Evolutionary conservation across 2,113 vertebrate genomes (phyloP), one percentile per base, ranked within the genome.

Genomic region (Eurypyga helias): DNA sequence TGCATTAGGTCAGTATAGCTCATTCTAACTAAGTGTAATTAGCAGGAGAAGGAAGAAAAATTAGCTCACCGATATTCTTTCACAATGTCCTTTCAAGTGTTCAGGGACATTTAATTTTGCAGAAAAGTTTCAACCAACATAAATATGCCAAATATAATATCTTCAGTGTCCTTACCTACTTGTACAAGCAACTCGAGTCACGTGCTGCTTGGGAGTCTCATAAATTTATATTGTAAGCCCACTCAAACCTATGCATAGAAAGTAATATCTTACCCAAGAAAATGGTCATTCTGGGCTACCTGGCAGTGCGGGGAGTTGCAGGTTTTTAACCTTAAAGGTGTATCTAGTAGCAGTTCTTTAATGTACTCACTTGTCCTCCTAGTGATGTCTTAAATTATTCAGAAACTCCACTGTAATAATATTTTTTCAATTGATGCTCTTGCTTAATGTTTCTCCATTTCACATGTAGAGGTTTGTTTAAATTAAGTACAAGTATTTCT

Each of bases 11-110:
- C 87, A 96, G 77, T 84, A 92, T 21, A 95, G 66, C 51, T 96
- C 58, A 92, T 82, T 64, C 82, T 93, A 94, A 86, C 78, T 84
- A 95, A 85, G 64, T 75, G 89, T 93, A 96, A 97, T 96, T 90
- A 97, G 60, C 71, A 70, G 52, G 31, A 89, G 52, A 95, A 89
- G 66, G 66, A 87, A 79, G n/a, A 18, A 95, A 91, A 92, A 89
- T 84, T 82, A 94, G 45, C 64, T 90, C 83, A 77, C 31, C 4
- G 2, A 23, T 94, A 72, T 49, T 64, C 49, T 83, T 96, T 89
- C 83, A 78, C 48, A 62, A 89, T 29, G n/a, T 85, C 72, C 76
- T 89, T 94, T 90, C 51, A 91, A 95, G 67, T 60, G n/a, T 76
- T 75, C 0, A 3, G 76, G 80, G 33, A 85, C 51, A 69, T 57